Percentiles rank a stretch among this genome's conserved stretches.
phyloP scores from a whole-genome alignment of 2,797 vertebrate species.

The Hydrolagus colliei region DNA sequence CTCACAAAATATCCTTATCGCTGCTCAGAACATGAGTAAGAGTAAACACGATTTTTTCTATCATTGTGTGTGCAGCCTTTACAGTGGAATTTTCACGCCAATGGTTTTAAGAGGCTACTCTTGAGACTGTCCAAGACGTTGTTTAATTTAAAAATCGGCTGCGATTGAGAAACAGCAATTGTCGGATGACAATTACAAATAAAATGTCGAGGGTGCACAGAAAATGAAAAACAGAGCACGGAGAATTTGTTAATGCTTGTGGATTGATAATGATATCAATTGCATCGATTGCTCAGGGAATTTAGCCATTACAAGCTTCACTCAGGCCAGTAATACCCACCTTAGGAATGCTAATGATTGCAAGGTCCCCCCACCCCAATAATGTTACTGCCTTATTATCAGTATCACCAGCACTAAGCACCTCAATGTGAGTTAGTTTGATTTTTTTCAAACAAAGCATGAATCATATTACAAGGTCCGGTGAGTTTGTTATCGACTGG shows the following conservation, averaged over 20 bases:
- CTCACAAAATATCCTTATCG: no score
- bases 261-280: not conserved
- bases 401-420: not conserved
- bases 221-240: not conserved
- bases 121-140: not conserved
- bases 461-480: not conserved
- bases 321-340: not conserved
- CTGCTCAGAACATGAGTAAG: no score
- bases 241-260: not conserved
- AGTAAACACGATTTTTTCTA: no score
- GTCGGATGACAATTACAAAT: not conserved
- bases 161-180: not conserved
- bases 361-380: not conserved
- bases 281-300: not conserved
- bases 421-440: not conserved
- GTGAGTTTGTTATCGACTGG: conserved; percentile 7
- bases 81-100: not conserved
- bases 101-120: not conserved
- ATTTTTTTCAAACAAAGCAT: not conserved
- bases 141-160: not conserved
- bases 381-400: not conserved
- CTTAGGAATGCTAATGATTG: not conserved
- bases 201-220: no score
- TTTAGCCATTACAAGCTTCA: not conserved
- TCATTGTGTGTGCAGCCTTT: not conserved